These are phyloP conservation scores for Nanorana parkeri DNA, from an alignment of 2,113 vertebrate species.

Conservation along the genomic window DNA sequence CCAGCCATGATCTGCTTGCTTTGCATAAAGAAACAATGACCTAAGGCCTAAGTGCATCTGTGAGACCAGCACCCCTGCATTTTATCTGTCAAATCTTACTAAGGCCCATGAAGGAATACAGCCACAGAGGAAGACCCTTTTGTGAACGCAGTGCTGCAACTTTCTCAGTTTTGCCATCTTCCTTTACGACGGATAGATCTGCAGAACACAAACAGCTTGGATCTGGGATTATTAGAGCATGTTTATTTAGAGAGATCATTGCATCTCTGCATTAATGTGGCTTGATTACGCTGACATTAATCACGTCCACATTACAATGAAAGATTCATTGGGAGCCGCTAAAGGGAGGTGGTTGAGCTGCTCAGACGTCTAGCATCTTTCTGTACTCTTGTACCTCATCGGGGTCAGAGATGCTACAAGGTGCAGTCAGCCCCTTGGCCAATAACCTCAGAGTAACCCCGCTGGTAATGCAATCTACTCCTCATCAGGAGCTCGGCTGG, in stretches of 20 bases:
- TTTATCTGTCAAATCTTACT: background rate
- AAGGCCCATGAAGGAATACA: background rate
- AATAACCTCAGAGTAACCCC: slow-evolving; percentile 71
- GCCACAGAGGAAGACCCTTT: background rate
- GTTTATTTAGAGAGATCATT: slow-evolving; percentile 58
- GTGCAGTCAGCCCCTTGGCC: slow-evolving; percentile 60
- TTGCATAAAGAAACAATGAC: too few relatives aligned
- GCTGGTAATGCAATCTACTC: slow-evolving; percentile 62
- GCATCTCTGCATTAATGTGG: slow-evolving; percentile 53
- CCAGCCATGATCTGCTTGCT: too few relatives aligned
- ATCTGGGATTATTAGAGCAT: slow-evolving; percentile 27
- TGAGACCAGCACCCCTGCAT: too few relatives aligned
- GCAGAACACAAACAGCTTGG: slow-evolving; percentile 5
- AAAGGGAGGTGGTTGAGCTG: slow-evolving; percentile 60
- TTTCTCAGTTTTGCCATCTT: slow-evolving; percentile 10
- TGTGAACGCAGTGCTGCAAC: background rate
- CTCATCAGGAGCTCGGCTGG: slow-evolving; percentile 66
- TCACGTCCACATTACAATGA: slow-evolving; percentile 63
- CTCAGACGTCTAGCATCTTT: slow-evolving; percentile 1
- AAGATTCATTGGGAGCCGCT: slow-evolving; percentile 59
- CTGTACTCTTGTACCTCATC: slow-evolving; percentile 35
- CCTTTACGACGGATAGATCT: background rate
- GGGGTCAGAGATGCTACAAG: slow-evolving; percentile 60
- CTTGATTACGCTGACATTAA: slow-evolving; percentile 64
- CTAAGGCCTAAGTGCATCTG: too few relatives aligned